phyloP scores from a whole-genome alignment of 2,888 invertebrate genomes.

The Drosophila hawaiiensis region DNA sequence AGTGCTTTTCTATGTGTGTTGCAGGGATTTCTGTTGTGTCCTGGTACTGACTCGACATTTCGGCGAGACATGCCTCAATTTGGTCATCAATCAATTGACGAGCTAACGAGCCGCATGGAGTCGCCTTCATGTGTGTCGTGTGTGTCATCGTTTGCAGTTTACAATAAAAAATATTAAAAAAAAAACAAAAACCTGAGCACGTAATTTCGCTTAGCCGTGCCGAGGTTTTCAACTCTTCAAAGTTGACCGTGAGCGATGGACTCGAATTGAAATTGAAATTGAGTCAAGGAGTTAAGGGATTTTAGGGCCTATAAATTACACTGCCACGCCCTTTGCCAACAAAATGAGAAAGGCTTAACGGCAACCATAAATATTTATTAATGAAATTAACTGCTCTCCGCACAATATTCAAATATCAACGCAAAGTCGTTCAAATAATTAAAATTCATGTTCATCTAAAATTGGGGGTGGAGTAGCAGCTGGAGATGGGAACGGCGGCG shows the following conservation, averaged over 20 bases:
- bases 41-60: conserved; percentile 46
- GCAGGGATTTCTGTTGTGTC: conserved; percentile 22
- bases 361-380: conserved; percentile 83
- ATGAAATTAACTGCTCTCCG: conserved; percentile 80
- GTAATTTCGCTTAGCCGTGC: conserved; percentile 79
- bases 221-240: conserved; percentile 44
- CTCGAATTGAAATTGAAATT: conserved; percentile 40
- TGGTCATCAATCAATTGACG: conserved; percentile 76
- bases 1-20: conserved; percentile 66
- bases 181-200: conserved; percentile 59
- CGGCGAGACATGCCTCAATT: conserved; percentile 58
- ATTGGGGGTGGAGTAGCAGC: conserved; percentile 1
- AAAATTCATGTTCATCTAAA: conserved; percentile 73
- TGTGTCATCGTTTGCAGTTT: conserved; percentile 28
- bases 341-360: conserved; percentile 47
- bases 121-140: conserved; percentile 30
- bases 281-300: conserved; percentile 27
- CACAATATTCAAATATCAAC: conserved; percentile 77
- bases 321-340: conserved; percentile 43
- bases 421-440: conserved; percentile 75
- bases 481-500: background rate
- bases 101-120: conserved; percentile 64
- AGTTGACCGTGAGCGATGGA: conserved; percentile 68
- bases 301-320: conserved; percentile 51
- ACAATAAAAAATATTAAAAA: conserved; percentile 21